phyloP scores from a whole-genome alignment of 2,797 vertebrate species.

The Myotis vivesi region DNA sequence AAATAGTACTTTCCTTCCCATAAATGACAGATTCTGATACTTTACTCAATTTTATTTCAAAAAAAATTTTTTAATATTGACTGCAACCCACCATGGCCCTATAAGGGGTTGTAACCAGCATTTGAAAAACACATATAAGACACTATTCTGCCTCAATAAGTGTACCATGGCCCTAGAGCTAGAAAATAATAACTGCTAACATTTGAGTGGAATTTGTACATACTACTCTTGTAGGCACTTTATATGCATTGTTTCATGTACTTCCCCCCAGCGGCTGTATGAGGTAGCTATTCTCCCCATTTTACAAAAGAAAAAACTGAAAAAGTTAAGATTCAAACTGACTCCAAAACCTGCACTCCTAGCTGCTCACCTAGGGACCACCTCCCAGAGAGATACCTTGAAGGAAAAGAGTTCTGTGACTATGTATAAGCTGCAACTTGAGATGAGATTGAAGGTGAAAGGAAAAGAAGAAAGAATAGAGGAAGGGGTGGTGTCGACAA shows the following conservation, averaged over 20 bases:
- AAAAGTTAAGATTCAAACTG: not conserved
- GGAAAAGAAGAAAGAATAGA: not conserved
- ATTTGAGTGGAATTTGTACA: no score
- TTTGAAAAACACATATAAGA: not conserved
- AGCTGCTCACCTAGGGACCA: not conserved
- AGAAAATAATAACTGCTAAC: not conserved
- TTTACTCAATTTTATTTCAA: not conserved
- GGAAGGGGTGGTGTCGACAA: not conserved
- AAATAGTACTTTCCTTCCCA: not conserved
- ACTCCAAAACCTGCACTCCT: not conserved
- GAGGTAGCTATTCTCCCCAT: not conserved
- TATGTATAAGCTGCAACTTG: not conserved
- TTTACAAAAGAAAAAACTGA: not conserved
- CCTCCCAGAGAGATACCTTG: not conserved
- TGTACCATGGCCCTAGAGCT: not conserved
- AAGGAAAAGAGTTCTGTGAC: not conserved
- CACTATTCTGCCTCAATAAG: not conserved
- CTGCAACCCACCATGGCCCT: not conserved
- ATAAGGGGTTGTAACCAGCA: not conserved
- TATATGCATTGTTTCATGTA: not conserved
- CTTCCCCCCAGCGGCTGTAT: not conserved
- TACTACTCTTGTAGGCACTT: not conserved
- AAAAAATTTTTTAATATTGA: not conserved
- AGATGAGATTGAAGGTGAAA: not conserved
- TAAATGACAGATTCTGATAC: not conserved